These are phyloP conservation scores for Eolophus roseicapilla DNA, from an alignment of 2,113 vertebrate species.

Conservation along the genomic window DNA sequence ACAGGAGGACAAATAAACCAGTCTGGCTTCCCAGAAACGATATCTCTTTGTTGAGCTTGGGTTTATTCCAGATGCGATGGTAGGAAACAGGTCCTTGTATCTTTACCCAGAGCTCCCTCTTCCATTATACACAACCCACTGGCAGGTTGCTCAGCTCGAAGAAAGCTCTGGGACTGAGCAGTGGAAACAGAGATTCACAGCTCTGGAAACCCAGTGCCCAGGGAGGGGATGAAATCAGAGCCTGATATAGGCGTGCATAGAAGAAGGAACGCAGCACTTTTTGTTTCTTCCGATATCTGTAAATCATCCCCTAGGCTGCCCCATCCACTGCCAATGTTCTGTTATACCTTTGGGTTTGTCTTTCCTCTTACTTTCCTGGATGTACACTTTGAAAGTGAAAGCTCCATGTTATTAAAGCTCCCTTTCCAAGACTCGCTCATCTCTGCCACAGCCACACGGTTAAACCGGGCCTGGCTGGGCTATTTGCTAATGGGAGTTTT, in stretches of 20 bases:
- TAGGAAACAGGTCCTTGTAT: neutral
- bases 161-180: neutral
- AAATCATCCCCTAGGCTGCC: neutral
- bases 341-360: neutral
- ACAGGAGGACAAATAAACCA: neutral
- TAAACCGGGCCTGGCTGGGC: neutral
- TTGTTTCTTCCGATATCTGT: neutral
- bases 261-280: neutral
- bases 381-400: neutral
- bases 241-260: neutral
- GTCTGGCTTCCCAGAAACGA: neutral
- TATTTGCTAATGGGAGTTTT: conserved; percentile 18
- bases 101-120: neutral
- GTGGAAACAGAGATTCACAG: neutral
- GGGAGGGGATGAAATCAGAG: neutral
- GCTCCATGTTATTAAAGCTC: neutral
- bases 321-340: neutral
- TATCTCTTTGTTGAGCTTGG: conserved; percentile 9
- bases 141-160: neutral
- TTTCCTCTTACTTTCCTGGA: neutral
- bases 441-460: neutral
- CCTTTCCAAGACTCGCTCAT: neutral
- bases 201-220: neutral
- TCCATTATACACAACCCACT: neutral
- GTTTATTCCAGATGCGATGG: neutral